A percentile compares a stretch with the other conserved stretches of the same genome.
Evolutionary conservation across 2,797 vertebrate genomes (phyloP).

Genomic region (Cossypha heuglini): DNA sequence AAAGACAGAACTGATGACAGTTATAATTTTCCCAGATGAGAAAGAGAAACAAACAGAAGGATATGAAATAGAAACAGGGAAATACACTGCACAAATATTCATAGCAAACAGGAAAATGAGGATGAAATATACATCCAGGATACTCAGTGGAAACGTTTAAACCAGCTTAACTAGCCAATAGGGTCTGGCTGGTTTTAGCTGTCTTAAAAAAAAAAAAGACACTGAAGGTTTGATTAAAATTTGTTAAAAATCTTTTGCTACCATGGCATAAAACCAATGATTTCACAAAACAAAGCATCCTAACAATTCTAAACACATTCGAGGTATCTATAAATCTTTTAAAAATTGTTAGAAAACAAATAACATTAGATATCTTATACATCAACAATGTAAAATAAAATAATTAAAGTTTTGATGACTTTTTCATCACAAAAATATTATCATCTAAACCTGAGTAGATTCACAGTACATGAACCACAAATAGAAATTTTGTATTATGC

Average conservation of each 20-base stretch:
- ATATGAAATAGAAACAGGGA: neutral
- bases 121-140: neutral
- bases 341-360: neutral
- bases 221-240: neutral
- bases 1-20: neutral
- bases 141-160: neutral
- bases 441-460: neutral
- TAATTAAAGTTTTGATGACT: neutral
- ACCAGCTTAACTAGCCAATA: neutral
- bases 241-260: neutral
- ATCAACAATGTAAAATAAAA: neutral
- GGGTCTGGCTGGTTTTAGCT: neutral
- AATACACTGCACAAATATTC: neutral
- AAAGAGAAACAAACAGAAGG: neutral
- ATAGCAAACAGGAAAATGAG: neutral
- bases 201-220: neutral
- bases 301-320: neutral
- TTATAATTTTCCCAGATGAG: neutral
- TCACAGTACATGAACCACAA: neutral
- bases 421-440: neutral
- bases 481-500: neutral
- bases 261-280: neutral
- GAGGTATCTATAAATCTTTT: neutral
- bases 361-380: neutral
- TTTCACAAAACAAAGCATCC: neutral